Conservation (phyloP, 2,113 vertebrate species). For the Psophia crepitans region DNA sequence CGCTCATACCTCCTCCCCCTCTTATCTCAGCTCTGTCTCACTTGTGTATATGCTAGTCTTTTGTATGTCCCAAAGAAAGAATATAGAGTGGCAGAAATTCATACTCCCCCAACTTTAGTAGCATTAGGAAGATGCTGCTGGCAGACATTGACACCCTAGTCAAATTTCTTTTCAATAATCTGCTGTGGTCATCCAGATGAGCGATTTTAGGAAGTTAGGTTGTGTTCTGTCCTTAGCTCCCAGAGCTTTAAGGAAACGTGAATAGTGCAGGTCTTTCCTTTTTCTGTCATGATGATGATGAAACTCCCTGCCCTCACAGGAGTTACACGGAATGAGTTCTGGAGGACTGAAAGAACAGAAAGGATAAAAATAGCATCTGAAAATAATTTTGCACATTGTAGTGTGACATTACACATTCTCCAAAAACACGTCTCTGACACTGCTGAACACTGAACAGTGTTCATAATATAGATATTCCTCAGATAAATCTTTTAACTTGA, state of each 20-base stretch:
- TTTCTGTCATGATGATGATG: background rate
- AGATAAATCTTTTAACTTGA: background rate
- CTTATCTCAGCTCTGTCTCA: background rate
- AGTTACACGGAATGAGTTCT: background rate
- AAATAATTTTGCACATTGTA: background rate
- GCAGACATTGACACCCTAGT: background rate
- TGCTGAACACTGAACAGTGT: background rate
- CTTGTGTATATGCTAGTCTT: background rate
- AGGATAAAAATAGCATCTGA: background rate
- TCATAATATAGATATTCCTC: slow-evolving; percentile 3
- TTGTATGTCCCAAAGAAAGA: background rate
- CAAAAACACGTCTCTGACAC: background rate
- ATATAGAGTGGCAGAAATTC: background rate
- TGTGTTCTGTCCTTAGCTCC: background rate
- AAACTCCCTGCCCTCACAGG: background rate
- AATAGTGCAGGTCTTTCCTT: background rate
- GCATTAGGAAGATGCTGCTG: background rate
- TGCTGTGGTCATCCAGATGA: background rate
- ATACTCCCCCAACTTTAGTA: background rate
- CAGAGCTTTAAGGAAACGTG: background rate
- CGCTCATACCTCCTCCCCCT: background rate
- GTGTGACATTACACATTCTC: background rate
- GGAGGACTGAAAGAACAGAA: background rate
- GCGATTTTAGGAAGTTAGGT: background rate
- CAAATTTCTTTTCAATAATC: background rate